phyloP scores from a whole-genome alignment of 2,888 invertebrate genomes.

The Adelphocoris suturalis region DNA sequence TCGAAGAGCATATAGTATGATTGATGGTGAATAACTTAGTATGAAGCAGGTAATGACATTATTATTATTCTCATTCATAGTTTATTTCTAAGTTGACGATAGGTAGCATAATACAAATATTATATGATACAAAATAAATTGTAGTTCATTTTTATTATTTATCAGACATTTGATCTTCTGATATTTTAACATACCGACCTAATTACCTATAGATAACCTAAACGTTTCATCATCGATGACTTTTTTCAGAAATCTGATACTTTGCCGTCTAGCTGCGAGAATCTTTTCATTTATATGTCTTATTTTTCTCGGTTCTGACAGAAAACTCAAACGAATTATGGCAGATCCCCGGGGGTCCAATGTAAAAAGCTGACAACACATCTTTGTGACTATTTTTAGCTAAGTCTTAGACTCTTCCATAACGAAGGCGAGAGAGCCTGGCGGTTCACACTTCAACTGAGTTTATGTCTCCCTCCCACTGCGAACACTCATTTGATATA shows the following conservation, averaged over 20 bases:
- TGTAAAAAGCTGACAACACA: slow-evolving; percentile 59
- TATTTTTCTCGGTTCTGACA: slow-evolving; percentile 25
- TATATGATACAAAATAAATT: too few relatives aligned
- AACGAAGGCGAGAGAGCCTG: slow-evolving; percentile 18
- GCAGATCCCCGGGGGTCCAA: slow-evolving; percentile 43
- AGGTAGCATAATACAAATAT: too few relatives aligned
- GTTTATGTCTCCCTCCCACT: slow-evolving; percentile 31
- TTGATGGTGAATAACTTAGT: too few relatives aligned
- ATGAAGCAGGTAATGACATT: too few relatives aligned
- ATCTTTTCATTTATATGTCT: neutral
- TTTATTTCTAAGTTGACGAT: too few relatives aligned
- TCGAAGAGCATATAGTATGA: too few relatives aligned
- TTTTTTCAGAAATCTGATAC: slow-evolving; percentile 12
- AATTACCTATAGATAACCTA: neutral
- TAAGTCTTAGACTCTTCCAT: slow-evolving; percentile 19
- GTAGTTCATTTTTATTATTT: too few relatives aligned
- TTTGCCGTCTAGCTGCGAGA: neutral
- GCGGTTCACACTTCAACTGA: slow-evolving; percentile 60
- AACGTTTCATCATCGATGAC: neutral
- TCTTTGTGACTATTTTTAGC: slow-evolving; percentile 57
- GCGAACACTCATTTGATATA: neutral
- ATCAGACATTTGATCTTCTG: neutral
- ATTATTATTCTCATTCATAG: too few relatives aligned
- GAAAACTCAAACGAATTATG: slow-evolving; percentile 49
- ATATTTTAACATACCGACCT: neutral